Evolutionary conservation across 1,140 invertebrate genomes (phyloP).

Genomic region (Macrosteles quadrilineatus): DNA sequence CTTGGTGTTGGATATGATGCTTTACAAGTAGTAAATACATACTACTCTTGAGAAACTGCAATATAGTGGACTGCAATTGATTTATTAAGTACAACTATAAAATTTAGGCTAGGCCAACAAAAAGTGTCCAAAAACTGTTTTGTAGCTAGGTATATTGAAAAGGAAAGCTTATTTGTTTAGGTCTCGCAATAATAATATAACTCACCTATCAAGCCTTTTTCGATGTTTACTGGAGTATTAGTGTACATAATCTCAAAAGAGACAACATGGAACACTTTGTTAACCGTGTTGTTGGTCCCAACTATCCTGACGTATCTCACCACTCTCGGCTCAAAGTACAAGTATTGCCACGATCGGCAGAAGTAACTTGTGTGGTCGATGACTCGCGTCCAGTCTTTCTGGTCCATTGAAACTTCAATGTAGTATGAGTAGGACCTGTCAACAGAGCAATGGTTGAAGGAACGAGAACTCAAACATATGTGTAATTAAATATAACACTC

Average conservation of each 20-base stretch:
- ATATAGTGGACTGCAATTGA: too few species aligned
- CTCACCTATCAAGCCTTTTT: constrained; percentile 64
- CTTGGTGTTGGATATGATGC: too few species aligned
- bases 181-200: too few species aligned
- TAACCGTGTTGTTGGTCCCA: constrained; percentile 94
- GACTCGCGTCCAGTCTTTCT: constrained; percentile 91
- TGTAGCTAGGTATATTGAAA: too few species aligned
- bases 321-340: constrained; percentile 89
- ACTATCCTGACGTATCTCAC: constrained; percentile 89
- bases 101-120: too few species aligned
- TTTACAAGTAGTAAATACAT: too few species aligned
- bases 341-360: constrained; percentile 95
- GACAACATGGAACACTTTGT: constrained; percentile 94
- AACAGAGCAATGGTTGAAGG: constrained; percentile 32
- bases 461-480: too few species aligned
- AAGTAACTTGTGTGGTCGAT: constrained; percentile 89
- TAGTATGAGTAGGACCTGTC: constrained; percentile 92
- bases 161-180: too few species aligned
- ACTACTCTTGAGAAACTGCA: too few species aligned
- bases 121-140: too few species aligned
- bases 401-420: constrained; percentile 95
- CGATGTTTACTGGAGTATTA: constrained; percentile 69
- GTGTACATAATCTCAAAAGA: constrained; percentile 88
- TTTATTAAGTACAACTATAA: too few species aligned
- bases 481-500: too few species aligned